phyloP scores from a whole-genome alignment of 2,888 invertebrate species.

The Acleris holmiana region DNA sequence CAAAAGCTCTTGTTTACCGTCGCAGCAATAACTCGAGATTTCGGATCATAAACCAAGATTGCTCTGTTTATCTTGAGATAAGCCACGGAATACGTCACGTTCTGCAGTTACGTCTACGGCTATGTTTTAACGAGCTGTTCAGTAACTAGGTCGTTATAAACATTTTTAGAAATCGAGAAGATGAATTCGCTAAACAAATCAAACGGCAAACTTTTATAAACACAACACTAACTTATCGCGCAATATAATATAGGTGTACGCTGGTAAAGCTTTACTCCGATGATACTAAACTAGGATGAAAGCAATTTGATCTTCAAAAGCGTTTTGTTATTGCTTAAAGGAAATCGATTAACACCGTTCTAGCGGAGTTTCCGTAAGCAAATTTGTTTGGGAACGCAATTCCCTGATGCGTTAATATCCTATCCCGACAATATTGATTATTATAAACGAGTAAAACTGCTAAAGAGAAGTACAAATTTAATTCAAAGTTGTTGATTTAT shows the following conservation, averaged over 20 bases:
- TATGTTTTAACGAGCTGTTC: slow-evolving; percentile 5
- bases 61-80: slow-evolving; percentile 33
- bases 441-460: slow-evolving; percentile 14
- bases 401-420: slow-evolving; percentile 28
- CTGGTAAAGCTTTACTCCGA: slow-evolving; percentile 12
- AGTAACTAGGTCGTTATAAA: not conserved
- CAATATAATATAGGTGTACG: not conserved
- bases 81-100: slow-evolving; percentile 17
- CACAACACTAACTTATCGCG: slow-evolving; percentile 3
- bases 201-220: slow-evolving; percentile 1
- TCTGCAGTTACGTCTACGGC: slow-evolving; percentile 12
- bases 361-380: slow-evolving; percentile 35
- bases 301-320: slow-evolving; percentile 34
- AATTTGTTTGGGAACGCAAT: slow-evolving; percentile 36
- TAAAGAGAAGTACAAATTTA: not conserved
- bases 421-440: slow-evolving; percentile 34
- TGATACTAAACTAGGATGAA: slow-evolving; percentile 19
- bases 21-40: slow-evolving; percentile 32
- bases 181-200: not conserved
- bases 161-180: not conserved
- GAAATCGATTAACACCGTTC: slow-evolving; percentile 36
- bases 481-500: too few species aligned
- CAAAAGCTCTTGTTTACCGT: slow-evolving; percentile 25
- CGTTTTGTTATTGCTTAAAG: slow-evolving; percentile 29
- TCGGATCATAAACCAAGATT: slow-evolving; percentile 28